Evolutionary conservation across 2,888 invertebrate species (phyloP).

Genomic region (Aproaerema taeniolella): DNA sequence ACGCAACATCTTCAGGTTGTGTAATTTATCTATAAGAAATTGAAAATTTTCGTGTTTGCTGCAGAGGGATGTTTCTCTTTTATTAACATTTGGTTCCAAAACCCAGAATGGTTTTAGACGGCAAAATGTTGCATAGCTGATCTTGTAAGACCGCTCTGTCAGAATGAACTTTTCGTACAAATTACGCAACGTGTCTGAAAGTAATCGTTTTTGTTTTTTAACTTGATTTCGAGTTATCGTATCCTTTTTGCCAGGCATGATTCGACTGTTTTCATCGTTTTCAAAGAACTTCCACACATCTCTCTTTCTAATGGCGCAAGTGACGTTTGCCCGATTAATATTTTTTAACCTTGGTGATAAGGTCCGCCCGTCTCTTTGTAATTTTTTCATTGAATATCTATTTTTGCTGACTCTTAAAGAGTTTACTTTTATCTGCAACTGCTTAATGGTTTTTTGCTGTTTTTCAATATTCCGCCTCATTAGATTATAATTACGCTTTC

Average conservation of each 20-base stretch:
- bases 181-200: neutral
- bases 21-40: neutral
- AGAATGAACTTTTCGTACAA: neutral
- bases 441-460: neutral
- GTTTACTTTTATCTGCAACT: neutral
- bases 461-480: neutral
- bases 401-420: neutral
- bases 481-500: neutral
- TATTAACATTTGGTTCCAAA: neutral
- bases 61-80: neutral
- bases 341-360: neutral
- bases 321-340: neutral
- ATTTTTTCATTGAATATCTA: neutral
- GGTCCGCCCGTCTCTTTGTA: neutral
- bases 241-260: slow-evolving; percentile 2
- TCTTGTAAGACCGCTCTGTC: neutral
- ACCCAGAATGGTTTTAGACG: neutral
- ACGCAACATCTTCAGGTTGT: neutral
- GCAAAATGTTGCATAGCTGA: neutral
- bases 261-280: slow-evolving; percentile 1
- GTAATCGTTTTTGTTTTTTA: neutral
- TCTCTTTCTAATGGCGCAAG: neutral
- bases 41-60: neutral
- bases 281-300: neutral
- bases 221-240: neutral